phyloP scores from a whole-genome alignment of 2,888 invertebrate species.

The Empis stercorea region DNA sequence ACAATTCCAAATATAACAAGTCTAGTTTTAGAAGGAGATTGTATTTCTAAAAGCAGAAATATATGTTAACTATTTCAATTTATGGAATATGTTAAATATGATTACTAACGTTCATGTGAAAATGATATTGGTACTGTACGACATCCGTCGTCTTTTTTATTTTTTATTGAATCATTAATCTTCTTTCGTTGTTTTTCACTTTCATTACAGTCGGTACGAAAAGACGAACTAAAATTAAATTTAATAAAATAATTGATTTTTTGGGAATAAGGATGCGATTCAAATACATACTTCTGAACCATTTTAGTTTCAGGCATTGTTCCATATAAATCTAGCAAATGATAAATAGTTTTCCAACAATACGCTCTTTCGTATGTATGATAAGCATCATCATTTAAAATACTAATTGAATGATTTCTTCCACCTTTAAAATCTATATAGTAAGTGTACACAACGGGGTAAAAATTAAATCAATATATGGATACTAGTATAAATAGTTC shows the following conservation, averaged over 20 bases:
- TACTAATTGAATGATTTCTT: too few relatives aligned
- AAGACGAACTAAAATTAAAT: conserved; percentile 43
- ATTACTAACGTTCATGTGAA: conserved; percentile 27
- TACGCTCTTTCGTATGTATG: conserved; percentile 43
- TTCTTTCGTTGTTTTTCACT: conserved; percentile 49
- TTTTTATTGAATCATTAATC: conserved; percentile 34
- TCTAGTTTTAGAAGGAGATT: conserved; percentile 52
- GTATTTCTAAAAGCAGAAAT: conserved; percentile 21
- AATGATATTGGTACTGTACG: conserved; percentile 32
- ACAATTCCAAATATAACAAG: conserved; percentile 78
- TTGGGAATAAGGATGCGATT: conserved; percentile 10
- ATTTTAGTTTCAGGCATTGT: conserved; percentile 93
- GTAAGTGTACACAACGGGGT: too few relatives aligned
- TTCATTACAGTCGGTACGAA: conserved; percentile 56
- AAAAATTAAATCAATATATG: too few relatives aligned
- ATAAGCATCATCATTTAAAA: conserved; percentile 4
- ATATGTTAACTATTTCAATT: neutral
- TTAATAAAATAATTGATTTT: conserved; percentile 11
- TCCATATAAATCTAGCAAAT: conserved; percentile 82
- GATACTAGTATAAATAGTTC: too few relatives aligned
- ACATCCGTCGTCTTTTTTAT: conserved; percentile 39
- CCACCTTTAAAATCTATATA: neutral
- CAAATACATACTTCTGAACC: conserved; percentile 38
- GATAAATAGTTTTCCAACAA: conserved; percentile 92
- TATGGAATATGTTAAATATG: neutral